Percentiles rank a stretch among this genome's conserved stretches.
Evolutionary conservation across 2,797 vertebrate genomes (phyloP).

Genomic region (Pogonophryne albipinna): DNA sequence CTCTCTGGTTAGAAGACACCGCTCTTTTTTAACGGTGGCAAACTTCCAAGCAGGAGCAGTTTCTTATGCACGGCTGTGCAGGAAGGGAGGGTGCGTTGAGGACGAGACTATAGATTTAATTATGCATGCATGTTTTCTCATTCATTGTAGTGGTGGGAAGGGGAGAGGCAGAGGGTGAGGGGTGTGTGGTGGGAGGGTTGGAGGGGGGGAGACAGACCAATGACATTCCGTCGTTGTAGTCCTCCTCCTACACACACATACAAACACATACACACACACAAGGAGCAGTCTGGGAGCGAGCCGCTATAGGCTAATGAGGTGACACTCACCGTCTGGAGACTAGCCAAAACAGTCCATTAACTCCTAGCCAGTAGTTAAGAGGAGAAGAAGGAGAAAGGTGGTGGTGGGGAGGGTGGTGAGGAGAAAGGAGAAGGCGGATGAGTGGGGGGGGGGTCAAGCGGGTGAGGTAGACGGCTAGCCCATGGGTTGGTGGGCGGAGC

Average conservation of each 20-base stretch:
- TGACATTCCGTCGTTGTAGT: constrained; percentile 91
- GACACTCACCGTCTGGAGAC: constrained; percentile 97
- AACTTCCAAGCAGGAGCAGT: constrained; percentile 77
- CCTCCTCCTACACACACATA: constrained; percentile 75
- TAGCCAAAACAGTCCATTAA: constrained; percentile 99
- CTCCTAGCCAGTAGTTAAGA: constrained; percentile 96
- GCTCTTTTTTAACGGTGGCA: constrained; percentile 71
- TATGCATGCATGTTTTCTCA: constrained; percentile 94
- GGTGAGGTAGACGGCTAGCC: constrained; percentile 63
- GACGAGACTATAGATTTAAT: constrained; percentile 94
- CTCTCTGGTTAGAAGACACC: constrained; percentile 68
- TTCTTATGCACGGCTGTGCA: constrained; percentile 61
- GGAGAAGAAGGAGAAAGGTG: constrained; percentile 82
- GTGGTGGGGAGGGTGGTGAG: constrained; percentile 54
- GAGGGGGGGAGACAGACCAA: constrained; percentile 86
- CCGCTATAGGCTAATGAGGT: constrained; percentile 96
- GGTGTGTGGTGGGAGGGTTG: constrained; percentile 57
- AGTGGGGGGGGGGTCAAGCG: constrained; percentile 10
- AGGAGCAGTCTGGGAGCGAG: constrained; percentile 90
- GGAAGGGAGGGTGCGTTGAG: constrained; percentile 72
- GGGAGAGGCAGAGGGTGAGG: constrained; percentile 63
- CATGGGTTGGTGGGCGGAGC: constrained; percentile 67
- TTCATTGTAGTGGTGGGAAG: constrained; percentile 89
- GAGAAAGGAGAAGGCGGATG: constrained; percentile 61
- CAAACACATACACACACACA: constrained; percentile 51